Evolutionary conservation across 2,797 vertebrate genomes (phyloP).

Genomic region (Poecile montanus): DNA sequence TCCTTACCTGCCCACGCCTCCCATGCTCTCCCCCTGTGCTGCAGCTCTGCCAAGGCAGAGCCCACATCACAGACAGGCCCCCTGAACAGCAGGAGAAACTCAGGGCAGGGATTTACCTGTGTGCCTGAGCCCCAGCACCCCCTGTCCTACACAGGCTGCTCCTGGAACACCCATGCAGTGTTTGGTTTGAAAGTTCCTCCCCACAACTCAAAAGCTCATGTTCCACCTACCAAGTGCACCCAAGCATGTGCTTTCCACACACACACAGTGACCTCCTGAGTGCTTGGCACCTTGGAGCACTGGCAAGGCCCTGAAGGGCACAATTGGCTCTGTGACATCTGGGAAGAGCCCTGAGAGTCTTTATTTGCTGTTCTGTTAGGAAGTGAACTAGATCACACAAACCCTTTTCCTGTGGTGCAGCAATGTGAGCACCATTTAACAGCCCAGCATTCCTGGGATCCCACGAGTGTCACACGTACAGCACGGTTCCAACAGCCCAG

Average conservation of each 20-base stretch:
- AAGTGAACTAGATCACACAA: neutral
- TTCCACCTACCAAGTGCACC: fast-evolving
- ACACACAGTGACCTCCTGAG: neutral
- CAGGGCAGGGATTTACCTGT: neutral
- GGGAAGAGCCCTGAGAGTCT: neutral
- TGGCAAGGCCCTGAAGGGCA: neutral
- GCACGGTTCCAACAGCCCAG: fast-evolving
- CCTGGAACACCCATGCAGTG: fast-evolving
- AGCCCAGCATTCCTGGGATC: neutral
- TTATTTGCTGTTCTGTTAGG: neutral
- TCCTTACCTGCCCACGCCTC: neutral
- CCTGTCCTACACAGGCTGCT: neutral
- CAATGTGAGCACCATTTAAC: neutral
- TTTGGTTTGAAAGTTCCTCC: neutral
- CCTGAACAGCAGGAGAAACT: neutral
- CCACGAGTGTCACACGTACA: fast-evolving
- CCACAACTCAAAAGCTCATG: neutral
- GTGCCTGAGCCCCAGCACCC: neutral
- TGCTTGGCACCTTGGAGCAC: neutral
- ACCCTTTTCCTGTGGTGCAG: neutral
- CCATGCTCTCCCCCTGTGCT: fast-evolving
- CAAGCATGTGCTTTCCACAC: too few species aligned
- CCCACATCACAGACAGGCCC: fast-evolving
- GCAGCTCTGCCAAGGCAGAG: neutral
- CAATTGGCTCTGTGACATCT: neutral